Percentiles rank a stretch among this genome's conserved stretches.
These are phyloP conservation scores for Geococcyx californianus DNA, from an alignment of 2,113 vertebrate species.

Conservation along the genomic window DNA sequence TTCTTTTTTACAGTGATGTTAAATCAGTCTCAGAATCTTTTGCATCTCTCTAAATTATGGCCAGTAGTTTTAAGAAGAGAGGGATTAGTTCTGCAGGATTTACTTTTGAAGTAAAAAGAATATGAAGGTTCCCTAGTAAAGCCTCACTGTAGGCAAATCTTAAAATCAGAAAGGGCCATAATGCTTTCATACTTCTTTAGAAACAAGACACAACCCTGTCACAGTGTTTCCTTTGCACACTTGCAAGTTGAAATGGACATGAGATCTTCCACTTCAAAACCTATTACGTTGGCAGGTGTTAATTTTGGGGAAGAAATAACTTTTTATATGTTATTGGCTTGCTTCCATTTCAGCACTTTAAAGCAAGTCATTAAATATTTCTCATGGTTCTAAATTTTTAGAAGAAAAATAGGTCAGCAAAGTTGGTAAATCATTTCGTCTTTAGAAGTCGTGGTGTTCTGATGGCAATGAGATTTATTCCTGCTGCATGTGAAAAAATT, in stretches of 20 bases:
- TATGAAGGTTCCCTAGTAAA: background rate
- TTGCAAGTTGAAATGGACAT: background rate
- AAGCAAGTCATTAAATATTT: conserved; percentile 32
- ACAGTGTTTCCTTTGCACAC: background rate
- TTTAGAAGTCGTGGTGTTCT: background rate
- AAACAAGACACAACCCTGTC: background rate
- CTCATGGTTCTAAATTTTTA: conserved; percentile 9
- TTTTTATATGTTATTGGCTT: background rate
- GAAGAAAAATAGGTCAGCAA: conserved; percentile 1
- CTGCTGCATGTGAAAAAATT: background rate
- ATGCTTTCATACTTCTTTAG: background rate
- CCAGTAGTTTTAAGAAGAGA: background rate
- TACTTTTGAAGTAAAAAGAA: background rate
- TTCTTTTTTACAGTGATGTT: background rate
- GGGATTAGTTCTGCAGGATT: background rate
- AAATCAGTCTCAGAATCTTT: background rate
- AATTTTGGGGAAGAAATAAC: background rate
- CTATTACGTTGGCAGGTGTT: background rate
- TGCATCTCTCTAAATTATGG: background rate
- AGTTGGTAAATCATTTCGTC: background rate
- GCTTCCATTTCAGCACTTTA: conserved; percentile 4
- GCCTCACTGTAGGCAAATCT: background rate
- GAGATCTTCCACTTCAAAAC: background rate
- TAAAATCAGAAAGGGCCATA: background rate
- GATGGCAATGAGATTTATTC: background rate